These are phyloP conservation scores for Phylloscopus trochiloides DNA, from an alignment of 2,113 vertebrate genomes.

Conservation along the genomic window DNA sequence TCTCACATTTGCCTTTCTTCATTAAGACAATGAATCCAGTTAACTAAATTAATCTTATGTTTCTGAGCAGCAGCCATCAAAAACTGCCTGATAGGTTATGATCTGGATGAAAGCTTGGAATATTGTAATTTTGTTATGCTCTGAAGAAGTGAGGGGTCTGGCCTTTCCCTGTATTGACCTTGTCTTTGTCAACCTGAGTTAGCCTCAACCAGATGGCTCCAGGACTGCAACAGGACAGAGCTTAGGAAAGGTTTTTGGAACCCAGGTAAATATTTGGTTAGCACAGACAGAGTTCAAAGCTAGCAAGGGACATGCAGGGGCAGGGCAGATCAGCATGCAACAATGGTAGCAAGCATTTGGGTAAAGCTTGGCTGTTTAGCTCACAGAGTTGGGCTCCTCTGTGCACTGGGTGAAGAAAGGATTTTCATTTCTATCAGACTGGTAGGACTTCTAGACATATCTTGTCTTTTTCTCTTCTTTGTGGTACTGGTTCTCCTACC, in stretches of 20 bases:
- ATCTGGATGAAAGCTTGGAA: background rate
- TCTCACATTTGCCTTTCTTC: background rate
- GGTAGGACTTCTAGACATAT: background rate
- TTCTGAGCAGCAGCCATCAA: background rate
- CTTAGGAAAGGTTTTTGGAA: background rate
- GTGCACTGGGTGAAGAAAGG: background rate
- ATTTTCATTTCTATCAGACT: background rate
- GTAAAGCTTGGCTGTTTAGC: background rate
- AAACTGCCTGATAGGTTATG: background rate
- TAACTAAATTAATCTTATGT: background rate
- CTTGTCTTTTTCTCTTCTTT: background rate
- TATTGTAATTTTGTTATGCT: background rate
- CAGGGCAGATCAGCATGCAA: background rate
- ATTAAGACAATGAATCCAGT: background rate
- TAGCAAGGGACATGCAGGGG: background rate
- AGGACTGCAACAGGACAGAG: background rate
- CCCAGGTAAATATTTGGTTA: background rate
- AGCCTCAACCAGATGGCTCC: background rate
- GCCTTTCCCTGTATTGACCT: background rate
- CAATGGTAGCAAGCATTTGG: background rate
- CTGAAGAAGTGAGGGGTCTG: background rate
- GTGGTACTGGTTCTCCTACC: background rate
- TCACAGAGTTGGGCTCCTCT: accelerated
- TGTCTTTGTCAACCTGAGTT: background rate
- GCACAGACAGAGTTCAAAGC: background rate